A percentile compares a stretch with the other conserved stretches of the same genome.
Conservation (phyloP, 37 sponge, comb jelly and placozoan genomes). For the Theonella swinhoei region DNA sequence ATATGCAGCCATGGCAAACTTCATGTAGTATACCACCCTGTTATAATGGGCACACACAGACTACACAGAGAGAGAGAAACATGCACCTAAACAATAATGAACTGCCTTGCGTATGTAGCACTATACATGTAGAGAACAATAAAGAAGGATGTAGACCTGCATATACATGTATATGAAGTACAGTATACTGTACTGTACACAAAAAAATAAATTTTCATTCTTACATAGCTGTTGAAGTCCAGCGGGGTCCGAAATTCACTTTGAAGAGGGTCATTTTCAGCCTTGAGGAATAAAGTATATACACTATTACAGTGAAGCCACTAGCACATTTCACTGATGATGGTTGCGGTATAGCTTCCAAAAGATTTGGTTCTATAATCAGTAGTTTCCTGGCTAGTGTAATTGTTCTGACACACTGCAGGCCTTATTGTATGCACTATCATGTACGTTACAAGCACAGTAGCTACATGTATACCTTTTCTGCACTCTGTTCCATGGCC, state of each 20-base stretch:
- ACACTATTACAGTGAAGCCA: too few relatives aligned
- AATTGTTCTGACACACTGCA: neutral
- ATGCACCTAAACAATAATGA: too few relatives aligned
- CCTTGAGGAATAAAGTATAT: too few relatives aligned
- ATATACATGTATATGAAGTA: too few relatives aligned
- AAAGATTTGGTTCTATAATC: neutral
- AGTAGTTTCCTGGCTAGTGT: neutral
- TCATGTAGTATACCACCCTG: constrained; percentile 34
- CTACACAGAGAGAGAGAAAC: constrained; percentile 21
- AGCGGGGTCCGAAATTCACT: neutral
- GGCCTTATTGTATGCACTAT: neutral
- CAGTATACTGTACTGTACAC: too few relatives aligned
- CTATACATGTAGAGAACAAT: too few relatives aligned
- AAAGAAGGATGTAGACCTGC: too few relatives aligned
- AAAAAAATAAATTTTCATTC: neutral
- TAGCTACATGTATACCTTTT: neutral
- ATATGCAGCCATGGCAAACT: constrained; percentile 65
- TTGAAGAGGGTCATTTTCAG: too few relatives aligned
- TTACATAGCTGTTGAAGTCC: constrained; percentile 16
- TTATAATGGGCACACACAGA: constrained; percentile 19
- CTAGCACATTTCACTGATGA: too few relatives aligned
- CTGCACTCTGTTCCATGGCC: constrained; percentile 18
- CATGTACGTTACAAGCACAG: neutral
- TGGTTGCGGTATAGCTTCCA: neutral
- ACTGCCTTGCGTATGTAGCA: too few relatives aligned